Evolutionary conservation across 2,888 invertebrate genomes (phyloP), one percentile per base, ranked within the genome.

Genomic region (Noctua pronuba): DNA sequence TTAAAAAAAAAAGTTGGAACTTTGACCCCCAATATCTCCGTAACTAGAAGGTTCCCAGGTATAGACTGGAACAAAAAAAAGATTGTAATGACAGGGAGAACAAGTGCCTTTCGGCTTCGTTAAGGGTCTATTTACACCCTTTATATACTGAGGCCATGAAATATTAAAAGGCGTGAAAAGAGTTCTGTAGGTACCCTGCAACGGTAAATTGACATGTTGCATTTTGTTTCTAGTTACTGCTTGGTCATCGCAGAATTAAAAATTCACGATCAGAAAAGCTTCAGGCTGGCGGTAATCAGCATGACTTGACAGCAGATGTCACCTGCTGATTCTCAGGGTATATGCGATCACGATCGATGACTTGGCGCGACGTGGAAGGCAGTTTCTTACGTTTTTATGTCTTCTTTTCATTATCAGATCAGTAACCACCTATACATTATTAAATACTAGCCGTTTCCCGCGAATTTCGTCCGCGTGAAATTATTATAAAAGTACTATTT

Each of bases 301-400:
- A 31, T 49, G 60, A 16, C 44, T 28, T n/a, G 69, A 38, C 44
- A 16, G 8, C 66, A 64, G 62, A 52, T 76, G 67, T 35, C 83
- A 83, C 52, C 73, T 83, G 83, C 28, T 55, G 11, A 28, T 77
- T 83, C 83, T 35, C 86, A 85, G 73, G 64, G 41, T 35, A 38
- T 31, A 28, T 64, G 62, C 64, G 18, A 58, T 65, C 18, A 49
- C 71, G 70, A 82, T 83, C 83, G 82, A 82, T 83, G 44, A n/a
- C 16, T 5, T 44, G 21, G 16, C 38, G 28, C 24, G 8, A 16
- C 5, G 35, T 58, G 1, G n/a, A n/a, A 73, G 16, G 21, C 35
- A 35, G 6, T 49, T 38, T 52, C 62, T 46, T 52, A 10, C 44
- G 18, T 46, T n/a, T 49, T 21, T 28, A 64, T 73, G 11, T 41